phyloP scores from a whole-genome alignment of 2,888 invertebrate genomes.

The Deilephila porcellus region DNA sequence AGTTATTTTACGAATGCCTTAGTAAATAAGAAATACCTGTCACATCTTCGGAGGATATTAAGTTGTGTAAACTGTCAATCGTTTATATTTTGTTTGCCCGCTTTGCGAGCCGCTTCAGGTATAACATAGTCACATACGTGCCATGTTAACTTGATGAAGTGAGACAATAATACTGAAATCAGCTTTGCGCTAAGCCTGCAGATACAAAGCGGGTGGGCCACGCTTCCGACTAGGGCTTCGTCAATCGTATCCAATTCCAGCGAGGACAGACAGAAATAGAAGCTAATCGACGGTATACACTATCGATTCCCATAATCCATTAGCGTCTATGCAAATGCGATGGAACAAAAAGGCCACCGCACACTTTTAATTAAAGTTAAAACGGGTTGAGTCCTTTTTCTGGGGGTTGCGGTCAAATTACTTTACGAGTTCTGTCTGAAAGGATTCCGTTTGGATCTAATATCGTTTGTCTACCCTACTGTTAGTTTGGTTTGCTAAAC shows the following conservation, averaged over 20 bases:
- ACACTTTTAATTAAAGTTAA: slow-evolving; percentile 21
- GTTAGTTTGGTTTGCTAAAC: no score
- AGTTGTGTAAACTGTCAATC: no score
- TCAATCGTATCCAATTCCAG: slow-evolving; percentile 1
- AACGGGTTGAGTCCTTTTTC: neutral
- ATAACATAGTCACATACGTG: no score
- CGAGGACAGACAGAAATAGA: slow-evolving; percentile 22
- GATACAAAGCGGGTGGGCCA: slow-evolving; percentile 1
- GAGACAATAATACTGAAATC: neutral
- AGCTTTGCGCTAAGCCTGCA: neutral
- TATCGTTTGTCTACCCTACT: no score
- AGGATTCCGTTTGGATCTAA: no score
- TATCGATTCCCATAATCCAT: slow-evolving; percentile 28
- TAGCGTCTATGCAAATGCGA: slow-evolving; percentile 17
- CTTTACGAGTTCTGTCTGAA: no score
- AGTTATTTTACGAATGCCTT: no score
- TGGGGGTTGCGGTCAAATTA: neutral
- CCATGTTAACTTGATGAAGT: neutral
- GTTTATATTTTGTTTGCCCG: no score
- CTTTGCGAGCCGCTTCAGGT: no score
- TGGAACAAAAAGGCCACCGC: slow-evolving; percentile 1
- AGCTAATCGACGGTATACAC: neutral
- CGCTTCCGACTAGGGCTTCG: neutral
- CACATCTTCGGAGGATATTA: no score
- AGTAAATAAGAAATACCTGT: no score